Evolutionary conservation across 2,113 vertebrate species (phyloP).

Genomic region (Spea multiplicata): DNA sequence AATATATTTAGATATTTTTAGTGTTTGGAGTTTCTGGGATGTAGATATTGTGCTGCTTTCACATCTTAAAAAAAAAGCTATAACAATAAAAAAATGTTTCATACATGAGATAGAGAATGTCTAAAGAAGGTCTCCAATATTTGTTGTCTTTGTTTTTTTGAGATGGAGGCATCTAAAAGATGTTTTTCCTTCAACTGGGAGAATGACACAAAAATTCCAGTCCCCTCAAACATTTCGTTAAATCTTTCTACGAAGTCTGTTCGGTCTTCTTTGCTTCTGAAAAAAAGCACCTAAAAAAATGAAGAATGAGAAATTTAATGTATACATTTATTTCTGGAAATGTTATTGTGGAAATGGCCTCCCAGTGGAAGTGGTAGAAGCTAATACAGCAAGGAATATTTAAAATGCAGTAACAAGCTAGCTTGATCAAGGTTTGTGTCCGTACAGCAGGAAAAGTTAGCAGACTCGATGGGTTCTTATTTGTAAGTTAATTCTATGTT

Average conservation of each 20-base stretch:
- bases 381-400: too few species aligned
- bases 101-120: constrained; percentile 89
- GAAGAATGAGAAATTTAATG: neutral
- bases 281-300: constrained; percentile 78
- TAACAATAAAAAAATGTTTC: neutral
- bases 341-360: too few species aligned
- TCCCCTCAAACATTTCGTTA: constrained; percentile 49
- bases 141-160: constrained; percentile 78
- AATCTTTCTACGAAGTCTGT: constrained; percentile 69
- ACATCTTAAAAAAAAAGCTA: neutral
- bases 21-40: too few species aligned
- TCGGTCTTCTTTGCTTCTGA: constrained; percentile 72
- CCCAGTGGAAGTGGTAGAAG: too few species aligned
- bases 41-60: too few species aligned
- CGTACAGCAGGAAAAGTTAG: too few species aligned
- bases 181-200: constrained; percentile 70
- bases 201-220: constrained; percentile 55
- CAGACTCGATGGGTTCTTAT: too few species aligned
- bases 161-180: constrained; percentile 80
- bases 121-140: constrained; percentile 93
- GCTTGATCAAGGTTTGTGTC: too few species aligned
- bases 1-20: too few species aligned
- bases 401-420: too few species aligned
- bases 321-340: too few species aligned
- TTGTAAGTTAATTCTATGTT: too few species aligned